Percentiles rank a stretch among this genome's conserved stretches.
Evolutionary conservation across 2,113 vertebrate species (phyloP).

Genomic region (Herpailurus yagouaroundi): DNA sequence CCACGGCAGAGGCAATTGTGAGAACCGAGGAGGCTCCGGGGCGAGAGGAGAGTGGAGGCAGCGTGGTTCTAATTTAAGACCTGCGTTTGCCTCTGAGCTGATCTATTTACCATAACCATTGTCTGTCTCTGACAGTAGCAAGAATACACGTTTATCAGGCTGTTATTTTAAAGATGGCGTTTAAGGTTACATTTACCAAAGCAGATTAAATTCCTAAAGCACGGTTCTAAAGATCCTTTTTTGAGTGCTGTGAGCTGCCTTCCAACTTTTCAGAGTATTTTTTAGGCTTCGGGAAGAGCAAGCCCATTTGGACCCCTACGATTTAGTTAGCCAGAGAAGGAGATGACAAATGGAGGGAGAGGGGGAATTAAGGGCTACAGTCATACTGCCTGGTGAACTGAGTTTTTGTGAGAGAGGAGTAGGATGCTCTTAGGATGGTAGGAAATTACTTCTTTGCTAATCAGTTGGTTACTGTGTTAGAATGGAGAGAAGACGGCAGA

Average conservation of each 20-base stretch:
- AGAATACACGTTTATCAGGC: background rate
- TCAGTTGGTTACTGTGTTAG: conserved; percentile 74
- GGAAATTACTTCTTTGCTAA: conserved; percentile 52
- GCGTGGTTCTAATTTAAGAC: background rate
- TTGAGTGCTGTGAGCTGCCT: background rate
- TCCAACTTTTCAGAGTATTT: background rate
- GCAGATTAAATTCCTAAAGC: background rate
- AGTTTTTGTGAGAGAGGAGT: background rate
- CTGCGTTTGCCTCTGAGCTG: background rate
- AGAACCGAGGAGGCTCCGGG: background rate
- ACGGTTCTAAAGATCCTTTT: background rate
- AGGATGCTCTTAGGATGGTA: background rate
- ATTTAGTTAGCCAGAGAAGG: background rate
- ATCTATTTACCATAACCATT: background rate
- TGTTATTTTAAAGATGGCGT: background rate
- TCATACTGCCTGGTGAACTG: background rate
- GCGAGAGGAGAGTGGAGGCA: background rate
- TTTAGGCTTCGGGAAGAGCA: background rate
- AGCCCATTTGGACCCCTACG: background rate
- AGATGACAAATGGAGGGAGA: background rate
- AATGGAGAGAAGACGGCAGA: conserved; percentile 73
- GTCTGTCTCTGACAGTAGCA: background rate
- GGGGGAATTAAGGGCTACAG: background rate
- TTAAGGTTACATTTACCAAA: background rate
- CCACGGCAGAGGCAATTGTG: background rate